Base-by-base conservation (phyloP, 2,797 vertebrate genomes). In the Hyperoplus immaculatus region DNA sequence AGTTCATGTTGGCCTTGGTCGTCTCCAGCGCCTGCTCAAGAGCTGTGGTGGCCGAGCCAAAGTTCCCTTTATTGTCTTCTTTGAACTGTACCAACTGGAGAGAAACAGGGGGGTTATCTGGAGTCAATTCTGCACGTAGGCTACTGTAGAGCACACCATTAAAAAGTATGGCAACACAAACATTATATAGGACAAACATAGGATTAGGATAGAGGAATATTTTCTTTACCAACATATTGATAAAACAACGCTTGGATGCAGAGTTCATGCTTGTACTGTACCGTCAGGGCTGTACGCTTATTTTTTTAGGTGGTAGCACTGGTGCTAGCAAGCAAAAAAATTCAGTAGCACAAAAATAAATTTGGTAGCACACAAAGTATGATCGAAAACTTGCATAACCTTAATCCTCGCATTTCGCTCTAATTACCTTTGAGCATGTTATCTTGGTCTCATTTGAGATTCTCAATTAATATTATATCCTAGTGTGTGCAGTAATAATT, bases 1-100 rank as follows among this genome's bases (percentile, higher is more conserved):
- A 99, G 3, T 95, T 92, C 38, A 97, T 97, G 92, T 98, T 98
- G 62, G 95, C 75, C 1, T 81, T 92, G 0, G 96, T 97, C 55
- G 75, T 94, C 92, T 97, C 97, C 88, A 98, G 92, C 0, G 95
- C 93, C 87, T 96, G 95, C 56, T 97, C 96, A 74, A 98, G 74
- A 0, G 94, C 81, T 6, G 86, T 59, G 0, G 92, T 88, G 29
- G 74, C 95, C 0, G 95, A 95, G 41, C 94, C 95, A 0, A 97
- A 93, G 9, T 96, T 94, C 0, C 69, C 67, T 1, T 61, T 18
- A 2, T 96, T 92, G 1, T 96, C 92, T 0, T 29, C 3, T 89
- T 96, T 96, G 81, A 98, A 97, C 87, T 91, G 91, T 69, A 95
- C 87, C 90, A 98, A 84, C 97, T 97, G 87, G 18, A 72, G 39